These are phyloP conservation scores for Cosmopolites sordidus DNA, from an alignment of 2,888 invertebrate genomes.

Conservation along the genomic window DNA sequence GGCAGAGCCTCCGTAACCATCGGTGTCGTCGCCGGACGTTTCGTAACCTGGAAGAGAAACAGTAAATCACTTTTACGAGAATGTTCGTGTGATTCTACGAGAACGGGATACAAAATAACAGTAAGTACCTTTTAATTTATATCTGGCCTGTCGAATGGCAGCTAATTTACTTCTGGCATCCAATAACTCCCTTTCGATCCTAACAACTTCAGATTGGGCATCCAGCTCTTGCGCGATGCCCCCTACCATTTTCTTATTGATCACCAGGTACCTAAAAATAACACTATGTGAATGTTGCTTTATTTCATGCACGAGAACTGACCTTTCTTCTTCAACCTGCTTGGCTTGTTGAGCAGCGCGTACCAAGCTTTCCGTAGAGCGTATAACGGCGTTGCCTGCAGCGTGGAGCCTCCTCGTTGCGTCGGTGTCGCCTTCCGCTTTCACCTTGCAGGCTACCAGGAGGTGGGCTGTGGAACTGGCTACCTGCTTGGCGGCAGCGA, in stretches of 20 bases:
- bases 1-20: slow-evolving; percentile 50
- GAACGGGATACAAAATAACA: background rate
- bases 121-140: slow-evolving; percentile 58
- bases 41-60: slow-evolving; percentile 49
- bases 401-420: slow-evolving; percentile 86
- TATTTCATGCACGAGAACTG: background rate
- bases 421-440: slow-evolving; percentile 93
- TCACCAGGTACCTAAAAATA: slow-evolving; percentile 61
- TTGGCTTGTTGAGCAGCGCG: slow-evolving; percentile 90
- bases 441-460: slow-evolving; percentile 97
- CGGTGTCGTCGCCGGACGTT: slow-evolving; percentile 65
- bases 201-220: slow-evolving; percentile 82
- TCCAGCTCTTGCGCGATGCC: slow-evolving; percentile 96
- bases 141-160: slow-evolving; percentile 89
- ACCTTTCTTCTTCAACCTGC: slow-evolving; percentile 83
- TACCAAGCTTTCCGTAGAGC: slow-evolving; percentile 96
- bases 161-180: slow-evolving; percentile 87
- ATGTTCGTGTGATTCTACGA: too few relatives aligned
- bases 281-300: background rate
- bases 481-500: slow-evolving; percentile 93
- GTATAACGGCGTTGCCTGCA: slow-evolving; percentile 94
- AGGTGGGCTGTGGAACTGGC: slow-evolving; percentile 97
- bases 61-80: background rate
- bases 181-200: slow-evolving; percentile 90
- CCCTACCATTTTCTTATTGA: slow-evolving; percentile 91